Conservation (phyloP, 1,140 invertebrate species). For the Drosophila pseudoobscura region DNA sequence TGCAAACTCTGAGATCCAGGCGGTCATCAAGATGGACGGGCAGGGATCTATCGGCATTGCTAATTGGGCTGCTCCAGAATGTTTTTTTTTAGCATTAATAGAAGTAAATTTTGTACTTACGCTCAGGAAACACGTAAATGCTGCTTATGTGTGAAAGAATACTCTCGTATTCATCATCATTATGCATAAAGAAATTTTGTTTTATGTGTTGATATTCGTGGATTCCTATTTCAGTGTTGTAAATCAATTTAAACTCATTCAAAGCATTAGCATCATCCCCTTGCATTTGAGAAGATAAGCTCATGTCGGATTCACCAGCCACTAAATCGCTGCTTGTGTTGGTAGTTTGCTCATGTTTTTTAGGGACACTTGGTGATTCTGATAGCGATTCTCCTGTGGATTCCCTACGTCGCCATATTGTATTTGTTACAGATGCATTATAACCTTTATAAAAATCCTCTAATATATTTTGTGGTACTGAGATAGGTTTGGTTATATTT, state of each 20-base stretch:
- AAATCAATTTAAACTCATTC: conserved; percentile 23
- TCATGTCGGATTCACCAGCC: conserved; percentile 1
- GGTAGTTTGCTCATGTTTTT: conserved; percentile 1
- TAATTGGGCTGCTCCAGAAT: not conserved
- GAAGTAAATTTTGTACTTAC: conserved; percentile 50
- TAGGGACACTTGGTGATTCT: not conserved
- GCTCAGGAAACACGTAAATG: conserved; percentile 73
- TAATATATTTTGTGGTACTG: conserved; percentile 68
- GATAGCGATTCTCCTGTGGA: conserved; percentile 1
- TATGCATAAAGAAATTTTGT: conserved; percentile 1
- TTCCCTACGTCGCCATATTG: conserved; percentile 2
- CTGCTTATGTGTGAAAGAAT: conserved; percentile 69
- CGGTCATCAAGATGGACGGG: too few species aligned
- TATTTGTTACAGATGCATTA: conserved; percentile 33
- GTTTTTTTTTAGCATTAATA: not conserved
- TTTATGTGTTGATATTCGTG: conserved; percentile 9
- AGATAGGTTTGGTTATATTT: conserved; percentile 69
- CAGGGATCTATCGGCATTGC: not conserved
- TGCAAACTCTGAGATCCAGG: too few species aligned
- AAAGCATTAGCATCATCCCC: conserved; percentile 53
- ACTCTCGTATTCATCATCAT: conserved; percentile 50
- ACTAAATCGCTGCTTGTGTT: not conserved
- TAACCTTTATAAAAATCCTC: conserved; percentile 71
- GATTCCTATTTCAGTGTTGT: not conserved
- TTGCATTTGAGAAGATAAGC: conserved; percentile 55